Evolutionary conservation across 2,888 invertebrate genomes (phyloP), one percentile per base, ranked within the genome.

Genomic region (Limnephilus lunatus): DNA sequence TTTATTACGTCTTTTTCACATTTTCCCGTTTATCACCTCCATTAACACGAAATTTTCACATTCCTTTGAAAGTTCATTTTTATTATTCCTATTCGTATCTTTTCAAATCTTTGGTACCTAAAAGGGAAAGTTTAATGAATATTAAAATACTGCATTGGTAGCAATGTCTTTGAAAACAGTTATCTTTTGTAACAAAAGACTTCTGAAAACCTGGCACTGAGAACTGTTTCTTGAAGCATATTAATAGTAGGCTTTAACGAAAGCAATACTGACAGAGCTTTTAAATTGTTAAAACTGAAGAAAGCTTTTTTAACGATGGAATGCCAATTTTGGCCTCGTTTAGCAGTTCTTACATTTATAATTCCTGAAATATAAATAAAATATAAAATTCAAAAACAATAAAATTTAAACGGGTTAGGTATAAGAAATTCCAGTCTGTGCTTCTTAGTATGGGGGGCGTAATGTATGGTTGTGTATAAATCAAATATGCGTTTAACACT

Each of bases 41-140:
- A 89, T 89, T 89, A 89, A 89, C 88, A 89, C 88, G 88, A 89
- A 89, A 81, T 80, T 89, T 89, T 35, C 30, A 81, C 53, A 39
- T 35, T 80, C 25, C 88, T 68, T 32, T 25, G 88, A 35, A 32
- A 89, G 80, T 89, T 89, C 81, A 7, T 89, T 88, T 89, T 89
- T 35, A 86, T 86, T 86, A 14, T 68, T 68, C 68, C 9, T 68
- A 68, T n/a, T 48, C 83, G 35, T 87, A 80, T 81, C 35, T 80
- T 88, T 89, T 89, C 80, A 81, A 80, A 89, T 81, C 88, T 80
- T 89, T n/a, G 9, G 35, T 25, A 35, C 82, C 32, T 32, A 82
- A 82, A 68, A 68, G 68, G n/a, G 68, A 68, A 68, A 68, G 68
- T 68, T 68, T 68, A 68, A 68, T 68, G 25, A 68, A 68, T 68